A percentile compares a stretch with the other conserved stretches of the same genome.
These are phyloP conservation scores for Melipona bicolor DNA, from an alignment of 2,888 invertebrate genomes.

Conservation along the genomic window DNA sequence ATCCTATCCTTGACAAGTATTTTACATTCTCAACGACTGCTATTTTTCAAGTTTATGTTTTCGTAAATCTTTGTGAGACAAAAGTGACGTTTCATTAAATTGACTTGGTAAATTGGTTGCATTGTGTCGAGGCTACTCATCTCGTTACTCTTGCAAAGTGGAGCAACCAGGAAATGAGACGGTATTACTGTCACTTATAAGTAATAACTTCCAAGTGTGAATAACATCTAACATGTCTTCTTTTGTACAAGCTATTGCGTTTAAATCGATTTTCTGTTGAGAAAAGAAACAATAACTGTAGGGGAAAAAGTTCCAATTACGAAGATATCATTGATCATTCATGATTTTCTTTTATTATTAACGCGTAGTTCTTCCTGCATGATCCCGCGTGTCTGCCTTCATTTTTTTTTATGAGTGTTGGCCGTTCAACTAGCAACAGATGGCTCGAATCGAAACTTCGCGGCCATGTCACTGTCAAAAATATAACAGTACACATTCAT, in stretches of 20 bases:
- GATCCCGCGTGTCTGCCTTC: too few species aligned
- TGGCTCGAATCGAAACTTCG: not conserved
- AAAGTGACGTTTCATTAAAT: constrained; percentile 20
- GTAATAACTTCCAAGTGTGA: constrained; percentile 64
- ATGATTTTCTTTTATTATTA: not conserved
- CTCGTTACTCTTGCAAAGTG: constrained; percentile 56
- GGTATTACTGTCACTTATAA: constrained; percentile 67
- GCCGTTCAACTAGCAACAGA: not conserved
- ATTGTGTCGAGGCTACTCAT: constrained; percentile 48
- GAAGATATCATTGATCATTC: not conserved
- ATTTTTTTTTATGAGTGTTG: not conserved
- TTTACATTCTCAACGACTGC: too few species aligned
- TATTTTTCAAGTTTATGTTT: not conserved
- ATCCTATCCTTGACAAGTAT: too few species aligned
- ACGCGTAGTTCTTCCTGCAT: not conserved
- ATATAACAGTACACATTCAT: not conserved
- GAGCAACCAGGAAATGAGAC: constrained; percentile 68
- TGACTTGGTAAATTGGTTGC: constrained; percentile 56
- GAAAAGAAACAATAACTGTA: not conserved
- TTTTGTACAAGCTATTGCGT: constrained; percentile 28
- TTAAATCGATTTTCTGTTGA: not conserved
- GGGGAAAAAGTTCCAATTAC: too few species aligned
- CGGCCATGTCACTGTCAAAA: constrained; percentile 30
- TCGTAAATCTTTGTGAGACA: not conserved
- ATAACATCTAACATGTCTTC: constrained; percentile 48